Evolutionary conservation across 2,888 invertebrate genomes (phyloP), one percentile per base, ranked within the genome.

Genomic region (Saturnia pavonia): DNA sequence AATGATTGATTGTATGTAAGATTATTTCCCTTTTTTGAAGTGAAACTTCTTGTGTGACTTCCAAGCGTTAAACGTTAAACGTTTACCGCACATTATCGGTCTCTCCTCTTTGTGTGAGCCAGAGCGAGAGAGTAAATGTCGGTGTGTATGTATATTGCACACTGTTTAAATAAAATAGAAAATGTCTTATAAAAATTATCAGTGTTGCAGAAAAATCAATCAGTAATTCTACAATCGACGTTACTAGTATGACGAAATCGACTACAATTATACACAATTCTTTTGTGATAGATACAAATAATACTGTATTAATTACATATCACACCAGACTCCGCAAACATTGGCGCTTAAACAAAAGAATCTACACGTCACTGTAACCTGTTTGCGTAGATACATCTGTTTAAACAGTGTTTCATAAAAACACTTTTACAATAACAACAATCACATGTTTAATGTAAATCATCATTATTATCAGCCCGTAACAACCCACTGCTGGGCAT

Each of bases 341-440:
- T 11, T 65, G 65, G 19, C 34, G 8, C 1, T 40, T 1, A 9
- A 65, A 65, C 65, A 65, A 65, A 19, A 70, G 63, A 16, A 65
- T 57, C n/a, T n/a, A 65, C 19, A 65, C 65, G 65, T 65, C 65
- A 65, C 2, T 19, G 8, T n/a, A 40, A 40, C 25, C 14, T 12
- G 40, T 40, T n/a, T 40, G 40, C 40, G 40, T 65, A 4, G n/a
- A 19, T 65, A 19, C 65, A 65, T 65, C 40, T 65, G 65, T 65
- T 19, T 34, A 75, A 73, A 74, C 75, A 74, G 69, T 70, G 70
- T 45, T n/a, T 4, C 68, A 68, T 42, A 68, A 71, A 73, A 68
- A 76, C 69, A 66, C 48, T 71, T 77, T 80, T 81, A 80, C 80
- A 82, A 81, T 40, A 65, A 65, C n/a, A 65, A 40, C 19, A 40